phyloP scores from a whole-genome alignment of 2,797 vertebrate genomes.

The Leucoraja ocellata region DNA sequence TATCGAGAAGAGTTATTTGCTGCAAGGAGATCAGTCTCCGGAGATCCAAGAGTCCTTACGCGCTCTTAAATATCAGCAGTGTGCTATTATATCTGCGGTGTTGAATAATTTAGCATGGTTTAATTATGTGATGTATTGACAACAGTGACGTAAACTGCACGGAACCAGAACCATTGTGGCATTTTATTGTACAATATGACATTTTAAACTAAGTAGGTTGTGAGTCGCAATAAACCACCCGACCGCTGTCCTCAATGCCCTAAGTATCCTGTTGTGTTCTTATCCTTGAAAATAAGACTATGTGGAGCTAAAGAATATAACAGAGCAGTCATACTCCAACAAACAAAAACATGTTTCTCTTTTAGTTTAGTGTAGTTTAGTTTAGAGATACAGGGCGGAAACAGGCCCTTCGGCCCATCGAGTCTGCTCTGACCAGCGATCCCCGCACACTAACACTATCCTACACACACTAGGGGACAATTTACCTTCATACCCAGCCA shows the following conservation, averaged over 20 bases:
- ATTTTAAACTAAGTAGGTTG: constrained; percentile 16
- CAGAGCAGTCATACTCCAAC: not conserved
- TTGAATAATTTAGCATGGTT: constrained; percentile 25
- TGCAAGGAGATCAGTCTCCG: not conserved
- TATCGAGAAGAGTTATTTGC: not conserved
- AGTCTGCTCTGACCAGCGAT: no score
- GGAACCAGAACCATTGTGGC: not conserved
- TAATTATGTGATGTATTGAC: constrained; percentile 30
- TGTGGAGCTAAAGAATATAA: not conserved
- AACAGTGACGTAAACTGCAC: constrained; percentile 14
- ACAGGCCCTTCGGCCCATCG: no score
- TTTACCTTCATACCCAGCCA: no score
- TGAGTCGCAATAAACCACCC: constrained; percentile 16
- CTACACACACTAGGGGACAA: no score
- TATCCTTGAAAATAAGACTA: not conserved
- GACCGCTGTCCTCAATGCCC: not conserved
- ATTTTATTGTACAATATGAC: constrained; percentile 7
- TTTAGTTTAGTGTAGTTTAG: no score
- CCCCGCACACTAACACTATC: no score
- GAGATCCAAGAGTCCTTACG: constrained; percentile 16
- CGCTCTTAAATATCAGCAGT: not conserved
- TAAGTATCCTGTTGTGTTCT: constrained; percentile 25
- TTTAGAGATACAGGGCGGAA: no score
- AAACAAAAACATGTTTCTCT: not conserved
- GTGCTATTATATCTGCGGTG: constrained; percentile 9